phyloP scores from a whole-genome alignment of 1,140 invertebrate species.

The Tetraneura akinire region DNA sequence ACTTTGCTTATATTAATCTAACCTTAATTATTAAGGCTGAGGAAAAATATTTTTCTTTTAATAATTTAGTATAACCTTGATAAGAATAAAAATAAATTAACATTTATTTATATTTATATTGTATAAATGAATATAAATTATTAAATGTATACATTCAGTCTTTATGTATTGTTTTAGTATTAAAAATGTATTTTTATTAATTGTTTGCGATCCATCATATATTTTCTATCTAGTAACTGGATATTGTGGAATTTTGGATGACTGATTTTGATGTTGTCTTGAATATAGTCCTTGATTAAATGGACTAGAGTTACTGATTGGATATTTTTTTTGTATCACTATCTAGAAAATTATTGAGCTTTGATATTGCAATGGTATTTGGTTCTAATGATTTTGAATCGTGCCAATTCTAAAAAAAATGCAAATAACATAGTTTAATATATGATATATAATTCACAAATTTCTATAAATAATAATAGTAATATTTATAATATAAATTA shows the following conservation, averaged over 20 bases:
- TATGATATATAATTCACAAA: not conserved
- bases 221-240: constrained; percentile 38
- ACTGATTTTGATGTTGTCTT: constrained; percentile 42
- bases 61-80: no score
- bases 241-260: constrained; percentile 22
- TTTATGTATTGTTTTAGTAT: constrained; percentile 44
- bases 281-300: constrained; percentile 42
- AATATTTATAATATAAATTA: no score
- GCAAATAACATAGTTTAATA: not conserved
- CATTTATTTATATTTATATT: no score
- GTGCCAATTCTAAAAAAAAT: constrained; percentile 69
- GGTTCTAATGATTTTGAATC: constrained; percentile 83
- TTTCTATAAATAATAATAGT: constrained; percentile 73
- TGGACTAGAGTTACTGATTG: constrained; percentile 57
- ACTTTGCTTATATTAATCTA: no score
- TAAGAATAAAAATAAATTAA: no score
- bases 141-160: constrained; percentile 20
- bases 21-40: no score
- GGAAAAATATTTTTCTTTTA: no score
- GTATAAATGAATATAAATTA: not conserved
- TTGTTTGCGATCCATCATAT: constrained; percentile 40
- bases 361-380: constrained; percentile 87
- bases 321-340: constrained; percentile 78
- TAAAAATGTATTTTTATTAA: constrained; percentile 48
- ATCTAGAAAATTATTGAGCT: constrained; percentile 91